Conservation (phyloP, 2,113 vertebrate species). For the Gavia stellata region DNA sequence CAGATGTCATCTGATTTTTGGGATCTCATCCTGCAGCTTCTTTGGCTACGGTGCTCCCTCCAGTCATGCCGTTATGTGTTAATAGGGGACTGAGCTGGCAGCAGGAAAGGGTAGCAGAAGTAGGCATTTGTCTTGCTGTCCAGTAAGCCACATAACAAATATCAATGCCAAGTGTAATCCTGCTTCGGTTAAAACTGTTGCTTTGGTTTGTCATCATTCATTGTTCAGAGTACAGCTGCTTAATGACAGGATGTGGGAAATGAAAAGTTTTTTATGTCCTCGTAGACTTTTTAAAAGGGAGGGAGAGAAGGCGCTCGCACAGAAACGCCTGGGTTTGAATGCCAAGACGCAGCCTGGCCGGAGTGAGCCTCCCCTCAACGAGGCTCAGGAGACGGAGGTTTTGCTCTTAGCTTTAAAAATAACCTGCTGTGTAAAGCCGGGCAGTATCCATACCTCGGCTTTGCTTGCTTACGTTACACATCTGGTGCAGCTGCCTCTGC, state of each 20-base stretch:
- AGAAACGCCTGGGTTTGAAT: neutral
- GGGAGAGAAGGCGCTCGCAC: neutral
- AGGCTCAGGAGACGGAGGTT: neutral
- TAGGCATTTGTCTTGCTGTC: conserved; percentile 51
- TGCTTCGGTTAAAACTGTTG: conserved; percentile 41
- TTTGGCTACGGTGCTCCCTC: neutral
- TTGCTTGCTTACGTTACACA: neutral
- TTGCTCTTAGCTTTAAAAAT: conserved; percentile 34
- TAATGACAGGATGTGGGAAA: conserved; percentile 56
- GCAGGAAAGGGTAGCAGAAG: neutral
- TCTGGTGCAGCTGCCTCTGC: neutral
- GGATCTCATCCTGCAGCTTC: neutral
- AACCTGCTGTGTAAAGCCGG: neutral
- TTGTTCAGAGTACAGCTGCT: conserved; percentile 38
- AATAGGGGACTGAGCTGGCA: conserved; percentile 5
- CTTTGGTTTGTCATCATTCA: conserved; percentile 52
- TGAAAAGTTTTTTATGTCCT: conserved; percentile 22
- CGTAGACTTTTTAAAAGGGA: conserved; percentile 12
- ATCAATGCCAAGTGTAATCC: conserved; percentile 30
- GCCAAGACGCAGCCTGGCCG: neutral
- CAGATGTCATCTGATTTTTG: neutral
- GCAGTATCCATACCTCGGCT: neutral
- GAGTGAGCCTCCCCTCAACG: neutral
- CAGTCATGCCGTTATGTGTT: neutral
- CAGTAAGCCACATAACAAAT: conserved; percentile 39